Conservation (phyloP, 2,888 invertebrate genomes). For the Spisula solida region DNA sequence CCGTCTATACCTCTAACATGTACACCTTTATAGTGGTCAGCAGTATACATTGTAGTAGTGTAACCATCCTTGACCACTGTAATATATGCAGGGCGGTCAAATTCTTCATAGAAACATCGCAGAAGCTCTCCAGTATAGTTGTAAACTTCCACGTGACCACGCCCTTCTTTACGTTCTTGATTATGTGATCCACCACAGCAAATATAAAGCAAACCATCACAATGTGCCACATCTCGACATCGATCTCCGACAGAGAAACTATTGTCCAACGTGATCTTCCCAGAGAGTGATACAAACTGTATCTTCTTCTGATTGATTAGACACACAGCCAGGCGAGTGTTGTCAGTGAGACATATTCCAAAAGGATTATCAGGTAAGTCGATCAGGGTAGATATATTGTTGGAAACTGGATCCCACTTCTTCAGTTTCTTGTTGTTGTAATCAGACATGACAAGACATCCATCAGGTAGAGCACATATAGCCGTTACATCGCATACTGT, state of each 20-base stretch:
- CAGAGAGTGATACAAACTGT: not conserved
- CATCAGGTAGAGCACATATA: not conserved
- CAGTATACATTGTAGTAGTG: not conserved
- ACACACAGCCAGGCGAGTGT: not conserved
- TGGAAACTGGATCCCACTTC: not conserved
- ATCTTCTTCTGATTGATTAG: constrained; percentile 3
- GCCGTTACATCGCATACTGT: not conserved
- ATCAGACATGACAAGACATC: not conserved
- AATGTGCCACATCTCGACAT: not conserved
- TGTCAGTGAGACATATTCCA: not conserved
- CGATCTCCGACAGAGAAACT: not conserved
- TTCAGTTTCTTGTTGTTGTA: constrained; percentile 13
- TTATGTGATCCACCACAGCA: constrained; percentile 3
- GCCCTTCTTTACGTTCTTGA: not conserved
- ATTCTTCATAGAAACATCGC: not conserved
- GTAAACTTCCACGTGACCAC: constrained; percentile 28
- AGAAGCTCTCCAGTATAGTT: not conserved
- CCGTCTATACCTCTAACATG: not conserved
- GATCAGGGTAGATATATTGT: not conserved
- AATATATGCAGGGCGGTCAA: not conserved
- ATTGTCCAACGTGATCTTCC: not conserved
- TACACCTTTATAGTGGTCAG: not conserved
- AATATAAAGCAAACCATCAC: constrained; percentile 10
- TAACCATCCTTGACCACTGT: not conserved
- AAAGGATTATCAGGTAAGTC: not conserved